phyloP scores from a whole-genome alignment of 2,113 vertebrate species.

The Marcusenius ussheri region DNA sequence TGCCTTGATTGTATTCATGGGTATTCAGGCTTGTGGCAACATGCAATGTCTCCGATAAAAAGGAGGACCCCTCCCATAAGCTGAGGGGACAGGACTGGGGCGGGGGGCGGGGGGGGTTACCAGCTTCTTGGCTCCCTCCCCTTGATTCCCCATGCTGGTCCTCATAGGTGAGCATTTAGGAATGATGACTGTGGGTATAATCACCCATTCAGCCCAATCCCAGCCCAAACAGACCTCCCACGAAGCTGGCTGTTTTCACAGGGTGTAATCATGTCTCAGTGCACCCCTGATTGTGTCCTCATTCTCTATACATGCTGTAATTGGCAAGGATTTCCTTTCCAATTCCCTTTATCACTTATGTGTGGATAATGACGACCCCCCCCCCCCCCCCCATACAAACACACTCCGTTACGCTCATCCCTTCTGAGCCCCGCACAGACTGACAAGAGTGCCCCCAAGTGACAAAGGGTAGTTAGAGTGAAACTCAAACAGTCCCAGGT shows the following conservation, averaged over 20 bases:
- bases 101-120: not conserved
- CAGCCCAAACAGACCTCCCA: slow-evolving; percentile 76
- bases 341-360: slow-evolving; percentile 92
- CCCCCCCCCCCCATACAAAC: not conserved
- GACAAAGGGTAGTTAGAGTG: not conserved
- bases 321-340: slow-evolving; percentile 91
- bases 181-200: slow-evolving; percentile 75
- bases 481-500: not conserved
- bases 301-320: slow-evolving; percentile 79
- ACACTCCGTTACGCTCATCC: not conserved
- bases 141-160: slow-evolving; percentile 75
- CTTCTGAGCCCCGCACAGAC: not conserved
- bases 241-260: slow-evolving; percentile 72
- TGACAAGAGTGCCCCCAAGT: not conserved
- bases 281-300: slow-evolving; percentile 84
- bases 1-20: not conserved
- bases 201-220: slow-evolving; percentile 82
- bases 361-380: slow-evolving; percentile 75
- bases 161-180: slow-evolving; percentile 83
- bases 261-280: slow-evolving; percentile 97
- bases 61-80: not conserved
- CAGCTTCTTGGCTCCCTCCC: slow-evolving; percentile 60
- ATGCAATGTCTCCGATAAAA: not conserved
- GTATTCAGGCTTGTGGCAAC: not conserved
- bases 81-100: not conserved